Evolutionary conservation across 1,140 invertebrate genomes (phyloP), one percentile per base, ranked within the genome.

Genomic region (Grapholita molesta): DNA sequence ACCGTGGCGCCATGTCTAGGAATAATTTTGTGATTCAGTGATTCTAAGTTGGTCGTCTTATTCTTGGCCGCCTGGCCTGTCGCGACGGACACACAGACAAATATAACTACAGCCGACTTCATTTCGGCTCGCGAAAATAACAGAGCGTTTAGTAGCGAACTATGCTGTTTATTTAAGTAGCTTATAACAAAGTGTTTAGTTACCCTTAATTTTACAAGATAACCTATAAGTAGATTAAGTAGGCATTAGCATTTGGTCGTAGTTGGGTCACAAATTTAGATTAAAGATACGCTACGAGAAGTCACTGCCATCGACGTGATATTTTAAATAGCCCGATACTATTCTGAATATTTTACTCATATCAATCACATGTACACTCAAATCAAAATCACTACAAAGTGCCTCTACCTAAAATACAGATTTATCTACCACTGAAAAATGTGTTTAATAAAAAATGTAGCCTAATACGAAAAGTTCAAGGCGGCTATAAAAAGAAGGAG

Each of bases 1-100:
- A 9, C 30, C 48, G 42, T 33, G 76, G 76, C 76, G 76, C 73
- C 72, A 25, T 18, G 64, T 66, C 64, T 66, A 66, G 64, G 33
- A 35, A 38, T 66, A 66, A 66, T 66, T 66, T 38, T 21, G 64
- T 61, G 55, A 61, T 61, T 61, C 55, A 61, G 55, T 48, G 42
- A 48, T 28, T 61, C 55, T 61, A 28, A 28, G 24, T 61, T 28
- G 55, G 55, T 28, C 25, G 25, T n/a, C 25, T 7, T 61, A 61
- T 61, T 61, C 24, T 15, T 28, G 24, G 55, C 55, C 18, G 55
- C 53, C 23, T 9, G 21, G 23, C 6, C n/a, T 48, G 80, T 77
- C 75, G 79, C 77, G 73, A 68, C 74, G 42, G 42, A 21, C 18
- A 48, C 21, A 5, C n/a, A 38, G 42, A 48, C 42, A 48, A 48